Evolutionary conservation across 37 sponge, comb jelly and placozoan genomes (phyloP).

Genomic region (Aphrocallistes beatrix): DNA sequence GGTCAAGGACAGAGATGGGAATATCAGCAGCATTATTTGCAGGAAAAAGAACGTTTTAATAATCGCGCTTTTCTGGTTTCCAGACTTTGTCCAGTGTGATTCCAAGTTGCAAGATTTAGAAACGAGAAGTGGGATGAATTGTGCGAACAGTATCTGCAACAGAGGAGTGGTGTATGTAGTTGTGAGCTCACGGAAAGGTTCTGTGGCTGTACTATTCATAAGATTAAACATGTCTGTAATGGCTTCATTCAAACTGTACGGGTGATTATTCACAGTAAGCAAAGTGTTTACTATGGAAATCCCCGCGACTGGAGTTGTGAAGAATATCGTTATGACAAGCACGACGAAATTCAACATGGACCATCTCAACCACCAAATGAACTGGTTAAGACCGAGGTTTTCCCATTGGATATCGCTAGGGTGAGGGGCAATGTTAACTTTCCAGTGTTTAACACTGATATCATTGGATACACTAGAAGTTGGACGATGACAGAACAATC

Average conservation of each 20-base stretch:
- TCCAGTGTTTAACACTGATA: background rate
- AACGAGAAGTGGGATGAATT: background rate
- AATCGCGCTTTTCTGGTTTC: background rate
- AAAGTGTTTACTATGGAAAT: background rate
- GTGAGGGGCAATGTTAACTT: background rate
- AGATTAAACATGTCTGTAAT: conserved; percentile 12
- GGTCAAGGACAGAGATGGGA: background rate
- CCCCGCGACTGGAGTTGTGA: background rate
- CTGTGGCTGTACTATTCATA: background rate
- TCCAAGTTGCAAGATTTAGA: conserved; percentile 5
- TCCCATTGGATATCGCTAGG: background rate
- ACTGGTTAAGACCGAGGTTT: background rate
- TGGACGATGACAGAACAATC: background rate
- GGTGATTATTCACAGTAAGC: background rate
- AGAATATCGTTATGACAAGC: background rate
- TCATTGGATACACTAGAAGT: background rate
- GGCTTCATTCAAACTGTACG: background rate
- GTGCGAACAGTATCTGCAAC: background rate
- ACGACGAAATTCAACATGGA: background rate
- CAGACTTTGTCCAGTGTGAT: conserved; percentile 12
- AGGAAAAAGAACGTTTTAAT: background rate
- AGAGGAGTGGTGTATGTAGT: conserved; percentile 5
- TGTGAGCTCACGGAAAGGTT: background rate
- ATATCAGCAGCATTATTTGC: conserved; percentile 11
- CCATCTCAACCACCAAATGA: background rate